Evolutionary conservation across 2,113 vertebrate species (phyloP).

Genomic region (Tringa solitaria): DNA sequence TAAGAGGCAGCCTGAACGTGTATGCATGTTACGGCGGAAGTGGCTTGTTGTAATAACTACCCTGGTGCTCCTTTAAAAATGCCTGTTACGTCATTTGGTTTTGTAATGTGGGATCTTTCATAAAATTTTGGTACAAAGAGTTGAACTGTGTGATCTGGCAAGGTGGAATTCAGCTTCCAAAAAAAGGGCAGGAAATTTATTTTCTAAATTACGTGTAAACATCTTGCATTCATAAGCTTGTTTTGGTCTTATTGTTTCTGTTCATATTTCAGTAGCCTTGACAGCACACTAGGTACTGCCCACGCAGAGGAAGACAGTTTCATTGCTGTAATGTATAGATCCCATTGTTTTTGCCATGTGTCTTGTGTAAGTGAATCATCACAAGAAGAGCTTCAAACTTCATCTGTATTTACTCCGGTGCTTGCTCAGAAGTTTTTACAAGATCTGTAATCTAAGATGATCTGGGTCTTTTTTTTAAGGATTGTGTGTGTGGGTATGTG

Average conservation of each 20-base stretch:
- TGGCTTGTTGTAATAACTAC: background rate
- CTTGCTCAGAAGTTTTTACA: background rate
- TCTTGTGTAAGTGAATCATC: conserved; percentile 2
- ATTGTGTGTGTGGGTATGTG: background rate
- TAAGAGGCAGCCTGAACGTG: background rate
- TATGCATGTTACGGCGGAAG: background rate
- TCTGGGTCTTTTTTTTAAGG: background rate
- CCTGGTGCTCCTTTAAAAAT: background rate
- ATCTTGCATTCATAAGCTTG: background rate
- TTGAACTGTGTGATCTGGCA: background rate
- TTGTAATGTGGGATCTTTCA: background rate
- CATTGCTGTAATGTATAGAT: background rate
- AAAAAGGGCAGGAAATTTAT: background rate
- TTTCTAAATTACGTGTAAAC: background rate
- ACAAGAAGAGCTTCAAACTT: background rate
- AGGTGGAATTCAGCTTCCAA: background rate
- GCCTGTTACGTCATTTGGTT: background rate
- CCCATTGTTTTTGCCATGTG: background rate
- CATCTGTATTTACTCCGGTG: background rate
- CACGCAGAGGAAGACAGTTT: background rate
- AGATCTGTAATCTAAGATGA: background rate
- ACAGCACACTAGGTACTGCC: background rate
- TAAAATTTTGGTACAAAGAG: background rate
- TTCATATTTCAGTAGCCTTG: conserved; percentile 15
- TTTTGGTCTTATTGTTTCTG: background rate